Conservation (phyloP, 2,888 invertebrate species). For the Psylliodes chrysocephalus region DNA sequence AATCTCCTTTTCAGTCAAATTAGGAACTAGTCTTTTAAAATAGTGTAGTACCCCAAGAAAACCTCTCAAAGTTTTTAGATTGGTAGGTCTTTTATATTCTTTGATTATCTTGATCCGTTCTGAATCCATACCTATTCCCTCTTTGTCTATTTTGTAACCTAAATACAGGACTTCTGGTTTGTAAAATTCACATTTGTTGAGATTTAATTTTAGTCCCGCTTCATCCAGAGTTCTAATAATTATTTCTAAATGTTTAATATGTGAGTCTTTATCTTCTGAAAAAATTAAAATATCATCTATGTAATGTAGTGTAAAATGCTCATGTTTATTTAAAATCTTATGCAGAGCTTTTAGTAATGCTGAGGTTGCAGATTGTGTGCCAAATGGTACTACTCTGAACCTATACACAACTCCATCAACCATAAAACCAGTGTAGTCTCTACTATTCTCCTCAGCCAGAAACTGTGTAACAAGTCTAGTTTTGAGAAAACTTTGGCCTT, state of each 20-base stretch:
- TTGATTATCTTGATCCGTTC: slow-evolving; percentile 47
- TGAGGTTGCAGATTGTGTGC: slow-evolving; percentile 47
- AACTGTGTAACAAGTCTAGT: slow-evolving; percentile 24
- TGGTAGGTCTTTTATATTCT: too few species aligned
- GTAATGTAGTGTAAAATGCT: slow-evolving; percentile 17
- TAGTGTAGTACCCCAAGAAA: slow-evolving; percentile 47
- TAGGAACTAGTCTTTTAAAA: too few species aligned
- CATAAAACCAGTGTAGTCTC: too few species aligned
- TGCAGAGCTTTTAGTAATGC: slow-evolving; percentile 22
- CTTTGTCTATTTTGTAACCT: slow-evolving; percentile 43
- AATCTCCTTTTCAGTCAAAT: too few species aligned
- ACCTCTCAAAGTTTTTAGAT: slow-evolving; percentile 48
- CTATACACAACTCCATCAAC: slow-evolving; percentile 42
- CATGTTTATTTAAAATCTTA: slow-evolving; percentile 20
- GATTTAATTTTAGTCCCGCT: slow-evolving; percentile 51
- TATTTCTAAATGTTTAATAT: slow-evolving; percentile 6
- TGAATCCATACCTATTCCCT: slow-evolving; percentile 47
- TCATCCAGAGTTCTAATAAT: slow-evolving; percentile 43
- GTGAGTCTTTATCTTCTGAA: slow-evolving; percentile 11
- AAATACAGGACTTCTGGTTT: slow-evolving; percentile 47
- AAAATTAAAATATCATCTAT: slow-evolving; percentile 27
- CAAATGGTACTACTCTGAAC: slow-evolving; percentile 49
- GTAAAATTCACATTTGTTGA: slow-evolving; percentile 50
- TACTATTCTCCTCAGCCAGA: slow-evolving; percentile 44
- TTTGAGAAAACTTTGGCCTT: slow-evolving; percentile 3